Percentiles rank a stretch among this genome's conserved stretches.
Evolutionary conservation across 1,140 invertebrate genomes (phyloP).

Genomic region (Drosophila persimilis): DNA sequence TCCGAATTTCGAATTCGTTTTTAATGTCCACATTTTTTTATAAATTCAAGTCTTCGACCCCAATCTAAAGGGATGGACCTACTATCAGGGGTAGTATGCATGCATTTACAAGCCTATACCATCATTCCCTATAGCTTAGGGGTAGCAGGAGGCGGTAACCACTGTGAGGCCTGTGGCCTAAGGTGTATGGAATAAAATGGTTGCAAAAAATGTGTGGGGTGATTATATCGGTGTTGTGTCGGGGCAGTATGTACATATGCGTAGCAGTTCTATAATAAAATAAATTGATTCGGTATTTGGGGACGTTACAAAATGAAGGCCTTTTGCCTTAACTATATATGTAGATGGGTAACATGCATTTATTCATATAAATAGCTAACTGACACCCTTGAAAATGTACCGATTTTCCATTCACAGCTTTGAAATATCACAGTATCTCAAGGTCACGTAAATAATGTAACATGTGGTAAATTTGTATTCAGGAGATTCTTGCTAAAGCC

Average conservation of each 20-base stretch:
- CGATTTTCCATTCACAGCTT: too few relatives aligned
- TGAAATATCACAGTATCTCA: too few relatives aligned
- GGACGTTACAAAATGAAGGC: neutral
- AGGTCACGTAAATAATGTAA: too few relatives aligned
- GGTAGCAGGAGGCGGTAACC: slow-evolving; percentile 49
- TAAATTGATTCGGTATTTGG: too few relatives aligned
- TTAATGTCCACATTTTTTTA: slow-evolving; percentile 12
- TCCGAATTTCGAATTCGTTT: neutral
- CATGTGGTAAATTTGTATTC: too few relatives aligned
- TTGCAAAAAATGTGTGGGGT: slow-evolving; percentile 60
- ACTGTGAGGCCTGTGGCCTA: slow-evolving; percentile 18
- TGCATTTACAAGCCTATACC: slow-evolving; percentile 4
- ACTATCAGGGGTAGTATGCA: slow-evolving; percentile 13
- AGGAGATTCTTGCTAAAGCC: too few relatives aligned
- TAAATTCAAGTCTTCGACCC: slow-evolving; percentile 28
- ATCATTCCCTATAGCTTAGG: slow-evolving; percentile 38
- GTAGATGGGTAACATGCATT: neutral
- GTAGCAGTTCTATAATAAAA: too few relatives aligned
- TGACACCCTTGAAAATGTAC: too few relatives aligned
- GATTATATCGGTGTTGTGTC: slow-evolving; percentile 20
- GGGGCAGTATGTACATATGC: neutral
- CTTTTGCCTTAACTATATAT: neutral
- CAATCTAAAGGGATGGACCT: slow-evolving; percentile 33
- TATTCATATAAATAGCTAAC: neutral
- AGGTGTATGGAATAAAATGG: slow-evolving; percentile 47